Base-by-base conservation (phyloP, 2,888 invertebrate genomes). In the Malacosoma neustria region DNA sequence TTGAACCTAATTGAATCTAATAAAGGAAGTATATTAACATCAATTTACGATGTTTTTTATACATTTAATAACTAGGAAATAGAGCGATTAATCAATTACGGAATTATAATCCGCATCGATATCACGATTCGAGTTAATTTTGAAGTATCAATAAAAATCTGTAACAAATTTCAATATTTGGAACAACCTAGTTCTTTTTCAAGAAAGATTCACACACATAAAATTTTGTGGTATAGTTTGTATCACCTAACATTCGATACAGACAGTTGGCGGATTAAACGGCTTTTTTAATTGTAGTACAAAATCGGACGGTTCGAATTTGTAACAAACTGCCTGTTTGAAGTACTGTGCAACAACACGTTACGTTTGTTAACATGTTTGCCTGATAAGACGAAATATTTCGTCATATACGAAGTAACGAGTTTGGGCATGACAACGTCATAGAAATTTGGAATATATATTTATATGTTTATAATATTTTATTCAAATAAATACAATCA, bases 171-270 rank as follows among this genome's bases (percentile, higher is more conserved):
- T 40, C 29, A 47, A 48, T 22, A 50, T 57, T 44, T 43, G 42
- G 38, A 49, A 41, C 45, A 48, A 39, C 46, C 57, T 48, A 50
- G 49, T 61, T 61, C 54, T 45, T 54, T 44, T 50, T 45, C 46
- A 43, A n/a, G 22, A 22, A 22, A 22, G 5, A 22, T 22, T 22
- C 22, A 22, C 22, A 22, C 22, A 36, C 34, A 43, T 45, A 42
- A 43, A 44, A 34, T 40, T 50, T 42, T n/a, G 43, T 35, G 38
- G 31, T 39, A 38, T 39, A 46, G 45, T 54, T 52, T 42, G 47
- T 49, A 54, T 43, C 39, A 41, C 45, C 51, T 55, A 36, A 41
- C 47, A 56, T 52, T 54, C 44, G 53, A 37, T 55, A 49, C 42
- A 54, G 48, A 39, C 41, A 41, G 38, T 42, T 50, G 42, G 35